Conservation (phyloP, 2,888 invertebrate species). For the Rhagonycha lutea region DNA sequence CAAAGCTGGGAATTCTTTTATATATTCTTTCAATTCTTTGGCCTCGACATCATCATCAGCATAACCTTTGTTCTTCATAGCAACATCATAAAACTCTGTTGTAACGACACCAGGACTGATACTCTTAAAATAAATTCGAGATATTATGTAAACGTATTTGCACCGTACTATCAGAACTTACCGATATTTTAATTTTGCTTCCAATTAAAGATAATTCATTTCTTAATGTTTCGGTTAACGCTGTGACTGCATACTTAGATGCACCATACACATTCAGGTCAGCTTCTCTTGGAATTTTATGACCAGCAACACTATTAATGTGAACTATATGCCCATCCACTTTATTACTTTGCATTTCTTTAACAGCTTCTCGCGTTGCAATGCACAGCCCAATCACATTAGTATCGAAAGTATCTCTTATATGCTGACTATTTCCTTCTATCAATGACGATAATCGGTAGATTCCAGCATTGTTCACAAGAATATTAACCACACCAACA, state of each 20-base stretch:
- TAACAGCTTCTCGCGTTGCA: not conserved
- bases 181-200: not conserved
- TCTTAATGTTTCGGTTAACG: not conserved
- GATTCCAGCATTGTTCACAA: not conserved
- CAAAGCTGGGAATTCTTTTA: not conserved
- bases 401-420: not conserved
- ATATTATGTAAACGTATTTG: not conserved
- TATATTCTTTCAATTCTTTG: not conserved
- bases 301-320: not conserved
- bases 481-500: not conserved
- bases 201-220: not conserved
- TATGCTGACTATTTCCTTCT: not conserved
- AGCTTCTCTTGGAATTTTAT: not conserved
- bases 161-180: not conserved
- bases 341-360: not conserved
- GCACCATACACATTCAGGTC: not conserved
- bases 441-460: not conserved
- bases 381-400: not conserved
- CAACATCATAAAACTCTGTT: conserved; percentile 29
- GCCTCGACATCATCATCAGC: not conserved
- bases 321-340: not conserved
- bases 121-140: conserved; percentile 32
- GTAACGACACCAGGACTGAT: conserved; percentile 40
- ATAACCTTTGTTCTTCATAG: not conserved
- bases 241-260: not conserved